phyloP scores from a whole-genome alignment of 23 tunicate genomes.

The Phallusia fumigata region DNA sequence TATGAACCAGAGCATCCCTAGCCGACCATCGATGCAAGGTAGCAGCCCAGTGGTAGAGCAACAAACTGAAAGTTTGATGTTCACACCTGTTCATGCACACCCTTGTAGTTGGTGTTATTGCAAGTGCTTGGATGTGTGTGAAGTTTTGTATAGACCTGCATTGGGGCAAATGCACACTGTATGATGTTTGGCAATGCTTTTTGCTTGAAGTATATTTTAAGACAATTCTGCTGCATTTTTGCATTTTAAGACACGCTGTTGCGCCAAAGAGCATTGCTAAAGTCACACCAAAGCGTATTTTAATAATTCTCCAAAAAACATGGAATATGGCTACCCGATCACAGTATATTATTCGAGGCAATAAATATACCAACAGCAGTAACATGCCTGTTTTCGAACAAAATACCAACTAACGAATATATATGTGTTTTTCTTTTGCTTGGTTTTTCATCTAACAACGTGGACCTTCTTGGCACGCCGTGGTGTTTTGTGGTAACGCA shows the following conservation, averaged over 20 bases:
- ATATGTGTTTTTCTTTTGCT: too few species aligned
- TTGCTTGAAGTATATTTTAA: neutral
- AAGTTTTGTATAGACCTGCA: neutral
- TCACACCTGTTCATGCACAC: conserved; percentile 11
- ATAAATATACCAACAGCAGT: neutral
- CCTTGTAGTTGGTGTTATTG: neutral
- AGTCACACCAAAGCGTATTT: neutral
- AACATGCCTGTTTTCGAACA: neutral
- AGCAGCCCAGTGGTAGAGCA: neutral
- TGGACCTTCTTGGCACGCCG: too few species aligned
- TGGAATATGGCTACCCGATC: too few species aligned
- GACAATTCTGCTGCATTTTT: neutral
- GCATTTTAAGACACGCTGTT: too few species aligned
- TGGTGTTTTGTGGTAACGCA: neutral
- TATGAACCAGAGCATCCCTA: conserved; percentile 16
- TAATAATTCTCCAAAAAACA: too few species aligned
- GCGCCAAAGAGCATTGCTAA: neutral
- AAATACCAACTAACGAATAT: too few species aligned
- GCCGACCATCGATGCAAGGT: conserved; percentile 48
- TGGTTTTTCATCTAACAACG: too few species aligned
- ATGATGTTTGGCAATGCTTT: neutral
- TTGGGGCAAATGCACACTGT: conserved; percentile 14
- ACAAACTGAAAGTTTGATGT: neutral
- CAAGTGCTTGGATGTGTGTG: conserved; percentile 4
- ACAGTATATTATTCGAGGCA: neutral